These are phyloP conservation scores for Helogale parvula DNA, from an alignment of 2,113 vertebrate species.

Conservation along the genomic window DNA sequence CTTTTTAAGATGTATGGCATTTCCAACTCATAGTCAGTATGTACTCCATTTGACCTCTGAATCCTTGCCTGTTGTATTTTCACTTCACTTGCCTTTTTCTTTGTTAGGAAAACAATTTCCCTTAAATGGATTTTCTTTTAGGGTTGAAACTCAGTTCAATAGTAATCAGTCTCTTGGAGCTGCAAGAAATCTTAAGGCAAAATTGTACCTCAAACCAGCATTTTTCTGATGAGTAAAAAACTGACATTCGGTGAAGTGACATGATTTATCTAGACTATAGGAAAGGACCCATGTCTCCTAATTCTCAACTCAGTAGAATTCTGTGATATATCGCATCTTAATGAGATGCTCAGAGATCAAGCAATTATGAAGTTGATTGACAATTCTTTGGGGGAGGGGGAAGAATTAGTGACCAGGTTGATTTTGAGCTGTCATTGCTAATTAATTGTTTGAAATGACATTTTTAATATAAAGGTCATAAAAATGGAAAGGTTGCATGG, in stretches of 20 bases:
- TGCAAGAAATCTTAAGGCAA: slow-evolving; percentile 47
- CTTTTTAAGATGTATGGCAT: neutral
- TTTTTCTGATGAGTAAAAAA: slow-evolving; percentile 1
- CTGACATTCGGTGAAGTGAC: neutral
- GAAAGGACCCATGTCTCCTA: neutral
- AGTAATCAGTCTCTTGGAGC: slow-evolving; percentile 10
- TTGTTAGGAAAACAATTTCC: slow-evolving; percentile 16
- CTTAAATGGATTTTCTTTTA: slow-evolving; percentile 44
- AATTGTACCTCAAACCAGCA: neutral
- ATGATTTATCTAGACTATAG: neutral
- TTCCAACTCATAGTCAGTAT: neutral
- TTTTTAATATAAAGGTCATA: neutral
- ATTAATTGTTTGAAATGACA: neutral
- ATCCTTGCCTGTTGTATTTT: slow-evolving; percentile 39
- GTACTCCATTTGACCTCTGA: neutral
- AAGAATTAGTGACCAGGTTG: neutral
- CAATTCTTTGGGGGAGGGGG: neutral
- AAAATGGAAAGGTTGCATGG: neutral
- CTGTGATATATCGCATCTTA: neutral
- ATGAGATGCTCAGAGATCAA: neutral
- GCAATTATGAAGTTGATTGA: neutral
- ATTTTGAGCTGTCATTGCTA: neutral
- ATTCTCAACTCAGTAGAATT: neutral
- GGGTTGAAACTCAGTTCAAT: slow-evolving; percentile 53
- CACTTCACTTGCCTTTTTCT: neutral